Percentiles rank a stretch among this genome's conserved stretches.
Evolutionary conservation across 2,797 vertebrate species (phyloP).

Genomic region (Tapera naevia): DNA sequence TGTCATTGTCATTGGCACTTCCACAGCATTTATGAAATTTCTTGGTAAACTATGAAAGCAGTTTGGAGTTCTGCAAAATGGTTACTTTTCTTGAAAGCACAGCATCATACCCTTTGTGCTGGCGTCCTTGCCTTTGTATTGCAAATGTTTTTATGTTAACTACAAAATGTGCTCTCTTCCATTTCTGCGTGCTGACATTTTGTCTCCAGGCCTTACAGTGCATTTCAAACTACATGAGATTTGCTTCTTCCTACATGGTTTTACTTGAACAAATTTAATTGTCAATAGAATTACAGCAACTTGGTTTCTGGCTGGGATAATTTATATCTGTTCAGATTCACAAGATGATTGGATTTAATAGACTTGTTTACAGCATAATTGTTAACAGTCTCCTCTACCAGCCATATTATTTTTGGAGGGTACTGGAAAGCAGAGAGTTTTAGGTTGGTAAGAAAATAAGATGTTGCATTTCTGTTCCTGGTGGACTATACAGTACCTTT

Average conservation of each 20-base stretch:
- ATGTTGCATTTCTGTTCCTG: not conserved
- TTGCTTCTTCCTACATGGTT: not conserved
- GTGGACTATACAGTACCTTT: not conserved
- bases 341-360: not conserved
- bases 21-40: not conserved
- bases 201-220: not conserved
- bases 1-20: conserved; percentile 25
- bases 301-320: not conserved
- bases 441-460: not conserved
- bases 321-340: not conserved
- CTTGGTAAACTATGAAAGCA: conserved; percentile 18
- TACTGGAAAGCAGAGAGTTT: not conserved
- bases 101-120: not conserved
- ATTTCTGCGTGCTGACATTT: not conserved
- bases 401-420: not conserved
- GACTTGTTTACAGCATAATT: not conserved
- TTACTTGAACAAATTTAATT: not conserved
- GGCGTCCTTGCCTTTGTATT: not conserved
- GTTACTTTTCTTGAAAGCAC: conserved; percentile 30
- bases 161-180: not conserved
- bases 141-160: conserved; percentile 13
- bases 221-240: not conserved
- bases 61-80: not conserved
- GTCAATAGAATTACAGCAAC: not conserved
- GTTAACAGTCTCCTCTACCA: not conserved